These are phyloP conservation scores for Myoxocephalus aenaeus DNA, from an alignment of 2,797 vertebrate species.

Conservation along the genomic window DNA sequence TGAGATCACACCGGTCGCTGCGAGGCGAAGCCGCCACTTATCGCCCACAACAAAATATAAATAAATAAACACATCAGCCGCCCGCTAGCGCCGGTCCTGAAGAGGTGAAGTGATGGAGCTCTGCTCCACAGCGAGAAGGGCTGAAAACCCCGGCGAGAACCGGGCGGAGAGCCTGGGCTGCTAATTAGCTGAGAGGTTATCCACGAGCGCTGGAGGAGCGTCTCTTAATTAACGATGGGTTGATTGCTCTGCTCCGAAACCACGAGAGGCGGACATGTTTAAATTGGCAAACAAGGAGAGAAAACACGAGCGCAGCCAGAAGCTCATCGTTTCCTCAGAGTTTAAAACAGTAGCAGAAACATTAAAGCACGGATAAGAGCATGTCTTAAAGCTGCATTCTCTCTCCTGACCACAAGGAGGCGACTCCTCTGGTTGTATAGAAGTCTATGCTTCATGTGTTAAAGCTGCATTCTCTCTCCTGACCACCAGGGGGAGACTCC, in stretches of 20 bases:
- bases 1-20: slow-evolving; percentile 30
- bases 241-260: slow-evolving; percentile 45
- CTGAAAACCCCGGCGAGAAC: slow-evolving; percentile 36
- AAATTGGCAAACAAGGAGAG: slow-evolving; percentile 22
- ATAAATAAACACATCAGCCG: background rate
- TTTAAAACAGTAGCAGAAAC: background rate
- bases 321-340: background rate
- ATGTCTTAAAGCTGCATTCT: too few relatives aligned
- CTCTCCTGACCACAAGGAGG: too few relatives aligned
- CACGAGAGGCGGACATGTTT: slow-evolving; percentile 21
- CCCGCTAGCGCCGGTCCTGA: slow-evolving; percentile 2
- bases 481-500: too few relatives aligned
- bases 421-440: too few relatives aligned
- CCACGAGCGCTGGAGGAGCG: slow-evolving; percentile 51
- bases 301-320: slow-evolving; percentile 6
- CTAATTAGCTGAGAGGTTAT: slow-evolving; percentile 61
- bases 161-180: slow-evolving; percentile 32
- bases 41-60: background rate
- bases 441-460: too few relatives aligned
- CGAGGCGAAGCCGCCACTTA: slow-evolving; percentile 25
- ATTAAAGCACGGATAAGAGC: too few relatives aligned
- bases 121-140: slow-evolving; percentile 9
- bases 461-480: too few relatives aligned
- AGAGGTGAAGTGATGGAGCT: slow-evolving; percentile 17
- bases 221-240: slow-evolving; percentile 60